Base-by-base conservation (phyloP, 2,888 invertebrate genomes). In the Phymatocera aterrima region DNA sequence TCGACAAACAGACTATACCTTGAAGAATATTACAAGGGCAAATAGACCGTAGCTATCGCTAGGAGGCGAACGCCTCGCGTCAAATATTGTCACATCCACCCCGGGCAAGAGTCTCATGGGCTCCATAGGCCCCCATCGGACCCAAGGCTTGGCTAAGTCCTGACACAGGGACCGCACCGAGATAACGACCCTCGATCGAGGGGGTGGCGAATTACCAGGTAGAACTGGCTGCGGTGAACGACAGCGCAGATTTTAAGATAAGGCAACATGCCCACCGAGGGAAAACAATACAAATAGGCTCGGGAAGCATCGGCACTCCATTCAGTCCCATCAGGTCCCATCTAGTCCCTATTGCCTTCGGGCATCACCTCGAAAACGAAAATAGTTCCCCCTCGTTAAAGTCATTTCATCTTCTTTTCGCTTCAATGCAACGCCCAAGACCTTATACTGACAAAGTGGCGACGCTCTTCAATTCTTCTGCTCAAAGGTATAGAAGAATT, bases 11-110 rank as follows among this genome's bases (percentile, higher is more conserved):
- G 81, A 83, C 82, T 81, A 82, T 83, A 82, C 83, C 84, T 84
- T 83, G 83, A 84, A 82, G 85, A 88, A 87, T 86, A 86, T 87
- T 86, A 86, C 86, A 82, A 85, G 83, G 83, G 87, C 84, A 90
- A 90, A 90, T 85, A 90, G 82, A 83, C 83, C 81, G 82, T 74
- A 78, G 78, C 72, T 78, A 78, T 78, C 78, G 78, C 78, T 78
- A 21, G 51, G 51, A 80, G 74, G 77, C 77, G 68, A 70, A 68
- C 70, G 78, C 51, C 78, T 68, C 81, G 83, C 84, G 85, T 87
- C 88, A 87, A 87, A 87, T 87, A 88, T 87, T 87, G 85, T 85
- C 87, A 88, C 85, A 82, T 82, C 80, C 48, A 78, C 78, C 78
- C 77, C 34, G 64, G 75, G 37, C 70, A 43, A 68, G 77, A 57